These are phyloP conservation scores for Anolis sagrei DNA, from an alignment of 2,113 vertebrate genomes.

Conservation along the genomic window DNA sequence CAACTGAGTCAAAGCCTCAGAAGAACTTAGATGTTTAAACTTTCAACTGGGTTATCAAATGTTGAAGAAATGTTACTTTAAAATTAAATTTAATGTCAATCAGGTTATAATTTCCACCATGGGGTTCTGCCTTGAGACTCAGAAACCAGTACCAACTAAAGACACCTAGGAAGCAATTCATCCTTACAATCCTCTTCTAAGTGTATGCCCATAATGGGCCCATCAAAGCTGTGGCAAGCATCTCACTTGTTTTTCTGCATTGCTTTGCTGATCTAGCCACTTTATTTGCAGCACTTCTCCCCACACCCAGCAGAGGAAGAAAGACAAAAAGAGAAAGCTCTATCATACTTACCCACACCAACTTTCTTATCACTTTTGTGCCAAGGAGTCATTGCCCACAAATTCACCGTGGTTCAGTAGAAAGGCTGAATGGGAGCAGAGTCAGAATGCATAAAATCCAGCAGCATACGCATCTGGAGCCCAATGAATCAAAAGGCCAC, in stretches of 20 bases:
- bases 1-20: neutral
- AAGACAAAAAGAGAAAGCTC: neutral
- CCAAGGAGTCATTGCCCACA: constrained; percentile 69
- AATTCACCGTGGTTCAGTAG: accelerated
- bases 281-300: constrained; percentile 42
- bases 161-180: neutral
- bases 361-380: constrained; percentile 72
- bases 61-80: neutral
- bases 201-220: no score
- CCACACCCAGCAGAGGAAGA: constrained; percentile 44
- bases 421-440: accelerated
- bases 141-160: neutral
- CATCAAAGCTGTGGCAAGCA: no score
- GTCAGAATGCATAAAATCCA: accelerated
- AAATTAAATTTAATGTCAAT: neutral
- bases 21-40: neutral
- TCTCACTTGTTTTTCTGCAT: neutral
- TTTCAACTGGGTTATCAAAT: neutral
- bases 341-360: constrained; percentile 73
- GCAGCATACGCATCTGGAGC: accelerated
- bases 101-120: neutral
- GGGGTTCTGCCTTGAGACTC: neutral
- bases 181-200: neutral
- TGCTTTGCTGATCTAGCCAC: neutral
- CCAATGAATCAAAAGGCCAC: neutral